These are phyloP conservation scores for Pyrgilauda ruficollis DNA, from an alignment of 2,113 vertebrate genomes.

Conservation along the genomic window DNA sequence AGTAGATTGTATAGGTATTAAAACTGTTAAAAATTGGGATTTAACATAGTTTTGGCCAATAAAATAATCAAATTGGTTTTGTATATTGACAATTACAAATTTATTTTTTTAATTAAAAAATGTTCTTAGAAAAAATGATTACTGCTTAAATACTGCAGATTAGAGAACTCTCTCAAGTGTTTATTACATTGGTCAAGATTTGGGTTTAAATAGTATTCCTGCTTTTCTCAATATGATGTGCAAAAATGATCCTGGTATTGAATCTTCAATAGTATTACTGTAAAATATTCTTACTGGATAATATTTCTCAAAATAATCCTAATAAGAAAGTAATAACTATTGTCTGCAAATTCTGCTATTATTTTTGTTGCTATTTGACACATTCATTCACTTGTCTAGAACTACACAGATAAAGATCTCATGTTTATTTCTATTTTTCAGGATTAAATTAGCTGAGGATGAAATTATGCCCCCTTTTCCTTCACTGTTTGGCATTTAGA, in stretches of 20 bases:
- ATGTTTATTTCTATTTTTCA: neutral
- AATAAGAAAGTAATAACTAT: neutral
- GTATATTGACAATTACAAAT: neutral
- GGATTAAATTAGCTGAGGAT: neutral
- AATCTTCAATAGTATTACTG: neutral
- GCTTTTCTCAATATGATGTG: neutral
- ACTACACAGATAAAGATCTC: neutral
- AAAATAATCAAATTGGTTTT: neutral
- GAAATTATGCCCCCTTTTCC: neutral
- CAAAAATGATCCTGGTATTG: neutral
- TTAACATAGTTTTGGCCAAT: fast-evolving
- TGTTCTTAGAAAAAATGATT: neutral
- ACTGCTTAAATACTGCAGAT: neutral
- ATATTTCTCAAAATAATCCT: neutral
- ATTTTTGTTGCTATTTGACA: neutral
- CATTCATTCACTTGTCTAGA: neutral
- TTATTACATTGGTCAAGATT: neutral
- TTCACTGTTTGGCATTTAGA: neutral
- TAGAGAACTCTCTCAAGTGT: neutral
- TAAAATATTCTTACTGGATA: neutral
- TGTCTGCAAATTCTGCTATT: neutral
- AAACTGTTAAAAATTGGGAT: neutral
- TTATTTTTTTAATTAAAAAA: neutral
- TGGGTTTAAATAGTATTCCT: neutral
- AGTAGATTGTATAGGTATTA: neutral